A percentile compares a stretch with the other conserved stretches of the same genome.
phyloP scores from a whole-genome alignment of 1,140 invertebrate genomes.

The Drosophila gunungcola region DNA sequence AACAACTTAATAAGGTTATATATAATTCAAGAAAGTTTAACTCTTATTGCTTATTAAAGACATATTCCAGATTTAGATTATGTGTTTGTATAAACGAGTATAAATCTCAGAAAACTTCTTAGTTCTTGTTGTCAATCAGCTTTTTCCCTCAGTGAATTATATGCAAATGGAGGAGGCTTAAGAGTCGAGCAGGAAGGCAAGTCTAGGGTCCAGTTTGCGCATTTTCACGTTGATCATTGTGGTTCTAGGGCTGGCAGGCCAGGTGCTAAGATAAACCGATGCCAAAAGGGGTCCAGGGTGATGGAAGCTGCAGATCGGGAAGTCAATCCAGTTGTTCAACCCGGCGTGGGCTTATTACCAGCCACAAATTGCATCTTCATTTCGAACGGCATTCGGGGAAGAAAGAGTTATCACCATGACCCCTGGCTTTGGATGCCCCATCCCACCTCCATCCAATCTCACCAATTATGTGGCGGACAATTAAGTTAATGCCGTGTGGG shows the following conservation, averaged over 20 bases:
- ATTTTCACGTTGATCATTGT: slow-evolving; percentile 30
- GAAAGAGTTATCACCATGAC: slow-evolving; percentile 42
- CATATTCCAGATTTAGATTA: too few species aligned
- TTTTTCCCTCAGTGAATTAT: slow-evolving; percentile 4
- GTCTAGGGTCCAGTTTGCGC: slow-evolving; percentile 66
- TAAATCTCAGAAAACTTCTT: not conserved
- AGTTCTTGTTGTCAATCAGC: not conserved
- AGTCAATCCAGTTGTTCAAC: slow-evolving; percentile 50
- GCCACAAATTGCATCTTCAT: slow-evolving; percentile 60
- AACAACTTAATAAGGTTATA: too few species aligned
- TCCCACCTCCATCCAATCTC: slow-evolving; percentile 20
- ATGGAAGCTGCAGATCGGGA: slow-evolving; percentile 25
- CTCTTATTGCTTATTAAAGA: too few species aligned
- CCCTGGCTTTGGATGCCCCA: slow-evolving; percentile 5
- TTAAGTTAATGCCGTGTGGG: slow-evolving; percentile 63
- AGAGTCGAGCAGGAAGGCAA: slow-evolving; percentile 32
- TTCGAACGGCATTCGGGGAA: slow-evolving; percentile 17
- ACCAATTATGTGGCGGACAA: slow-evolving; percentile 51
- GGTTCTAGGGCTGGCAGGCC: slow-evolving; percentile 61
- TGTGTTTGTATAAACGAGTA: too few species aligned
- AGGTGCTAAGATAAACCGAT: slow-evolving; percentile 56
- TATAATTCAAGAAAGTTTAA: too few species aligned
- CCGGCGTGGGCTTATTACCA: slow-evolving; percentile 71
- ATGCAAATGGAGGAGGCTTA: slow-evolving; percentile 36
- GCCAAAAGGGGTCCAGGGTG: not conserved